These are phyloP conservation scores for Nesometra sesokonis DNA, from an alignment of 35 echinoderm and acorn worm genomes.

Conservation along the genomic window DNA sequence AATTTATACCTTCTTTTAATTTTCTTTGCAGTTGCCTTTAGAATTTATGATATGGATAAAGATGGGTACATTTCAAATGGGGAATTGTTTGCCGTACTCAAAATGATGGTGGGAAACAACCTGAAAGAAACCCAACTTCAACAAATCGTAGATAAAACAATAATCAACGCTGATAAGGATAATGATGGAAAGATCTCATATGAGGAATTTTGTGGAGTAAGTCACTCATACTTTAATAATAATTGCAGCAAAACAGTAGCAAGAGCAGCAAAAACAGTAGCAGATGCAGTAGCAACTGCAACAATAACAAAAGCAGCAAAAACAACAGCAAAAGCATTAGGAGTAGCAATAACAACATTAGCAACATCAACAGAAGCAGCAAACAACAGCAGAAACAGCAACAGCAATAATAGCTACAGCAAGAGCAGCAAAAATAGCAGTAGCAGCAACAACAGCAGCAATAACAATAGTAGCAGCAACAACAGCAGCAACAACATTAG, in stretches of 20 bases:
- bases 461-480: no score
- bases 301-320: no score
- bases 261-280: no score
- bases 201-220: constrained; percentile 95
- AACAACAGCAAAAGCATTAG: no score
- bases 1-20: neutral
- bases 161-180: constrained; percentile 90
- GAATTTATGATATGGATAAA: constrained; percentile 98
- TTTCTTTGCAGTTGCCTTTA: constrained; percentile 63
- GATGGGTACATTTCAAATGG: constrained; percentile 98
- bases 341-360: no score
- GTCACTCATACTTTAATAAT: neutral
- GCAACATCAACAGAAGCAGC: no score
- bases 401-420: neutral
- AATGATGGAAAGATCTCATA: constrained; percentile 93
- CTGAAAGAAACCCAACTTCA: constrained; percentile 98
- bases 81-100: constrained; percentile 92
- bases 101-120: constrained; percentile 99
- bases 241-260: no score
- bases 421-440: neutral
- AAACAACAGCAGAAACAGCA: no score
- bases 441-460: no score
- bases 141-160: constrained; percentile 99
- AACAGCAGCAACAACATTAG: no score
- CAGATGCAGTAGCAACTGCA: neutral